Conservation (phyloP, 1,140 invertebrate genomes). For the Hyphantria cunea region DNA sequence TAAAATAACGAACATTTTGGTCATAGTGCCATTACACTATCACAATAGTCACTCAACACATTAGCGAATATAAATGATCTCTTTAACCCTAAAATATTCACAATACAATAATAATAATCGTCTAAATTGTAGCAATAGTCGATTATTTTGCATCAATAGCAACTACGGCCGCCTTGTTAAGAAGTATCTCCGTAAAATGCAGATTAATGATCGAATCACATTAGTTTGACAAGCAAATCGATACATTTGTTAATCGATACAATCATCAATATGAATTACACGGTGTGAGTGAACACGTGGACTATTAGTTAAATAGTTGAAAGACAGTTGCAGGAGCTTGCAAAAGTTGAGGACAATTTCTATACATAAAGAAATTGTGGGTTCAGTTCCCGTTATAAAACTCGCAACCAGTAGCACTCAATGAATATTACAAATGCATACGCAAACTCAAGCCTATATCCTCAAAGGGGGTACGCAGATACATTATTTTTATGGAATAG, state of each 20-base stretch:
- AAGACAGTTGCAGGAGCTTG: no score
- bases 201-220: slow-evolving; percentile 42
- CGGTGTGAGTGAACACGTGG: no score
- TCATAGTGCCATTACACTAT: not conserved
- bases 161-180: slow-evolving; percentile 17
- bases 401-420: no score
- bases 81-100: slow-evolving; percentile 21
- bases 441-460: no score
- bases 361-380: no score
- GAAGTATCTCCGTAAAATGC: slow-evolving; percentile 41
- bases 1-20: no score
- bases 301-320: no score
- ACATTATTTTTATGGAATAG: no score
- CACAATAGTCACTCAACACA: not conserved
- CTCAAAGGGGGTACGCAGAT: no score
- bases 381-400: no score
- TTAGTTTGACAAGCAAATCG: slow-evolving; percentile 44
- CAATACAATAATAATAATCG: slow-evolving; percentile 6
- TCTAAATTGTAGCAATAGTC: slow-evolving; percentile 9
- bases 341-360: not conserved
- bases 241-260: slow-evolving; percentile 45
- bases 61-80: not conserved
- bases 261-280: slow-evolving; percentile 69
- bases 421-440: no score
- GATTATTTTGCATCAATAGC: slow-evolving; percentile 32